A percentile compares a stretch with the other conserved stretches of the same genome.
phyloP scores from a whole-genome alignment of 2,888 invertebrate species.

The Oasisia sp. region DNA sequence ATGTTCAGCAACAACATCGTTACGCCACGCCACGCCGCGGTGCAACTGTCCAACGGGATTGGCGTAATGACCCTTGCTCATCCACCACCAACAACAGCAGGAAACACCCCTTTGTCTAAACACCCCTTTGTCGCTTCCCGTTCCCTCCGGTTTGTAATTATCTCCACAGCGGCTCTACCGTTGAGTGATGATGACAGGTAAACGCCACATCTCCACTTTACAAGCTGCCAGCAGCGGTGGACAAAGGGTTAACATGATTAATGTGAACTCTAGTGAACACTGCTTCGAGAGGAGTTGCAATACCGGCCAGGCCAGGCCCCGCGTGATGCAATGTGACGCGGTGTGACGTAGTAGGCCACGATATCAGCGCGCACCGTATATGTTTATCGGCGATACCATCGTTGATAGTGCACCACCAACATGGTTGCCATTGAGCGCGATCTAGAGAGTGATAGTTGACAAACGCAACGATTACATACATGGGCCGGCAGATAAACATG shows the following conservation, averaged over 20 bases:
- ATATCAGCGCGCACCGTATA: not conserved
- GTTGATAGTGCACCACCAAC: not conserved
- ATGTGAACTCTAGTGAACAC: not conserved
- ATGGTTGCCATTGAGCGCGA: not conserved
- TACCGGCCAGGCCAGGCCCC: no score
- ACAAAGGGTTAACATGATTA: slow-evolving; percentile 7
- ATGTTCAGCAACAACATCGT: not conserved
- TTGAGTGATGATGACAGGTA: not conserved
- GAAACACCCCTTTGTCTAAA: not conserved
- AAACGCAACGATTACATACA: not conserved
- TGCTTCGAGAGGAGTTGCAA: no score
- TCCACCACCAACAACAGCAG: not conserved
- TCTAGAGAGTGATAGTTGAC: not conserved
- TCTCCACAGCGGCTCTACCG: not conserved
- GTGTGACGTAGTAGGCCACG: not conserved
- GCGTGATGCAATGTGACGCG: not conserved
- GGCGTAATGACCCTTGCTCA: not conserved
- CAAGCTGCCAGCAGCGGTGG: not conserved
- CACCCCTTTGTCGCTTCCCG: not conserved
- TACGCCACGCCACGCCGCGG: not conserved
- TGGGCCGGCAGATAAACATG: not conserved
- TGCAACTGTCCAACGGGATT: not conserved
- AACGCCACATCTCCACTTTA: not conserved
- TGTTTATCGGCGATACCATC: slow-evolving; percentile 10
- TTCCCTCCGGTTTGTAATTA: no score